These are phyloP conservation scores for Phymatocera aterrima DNA, from an alignment of 2,888 invertebrate genomes.

Conservation along the genomic window DNA sequence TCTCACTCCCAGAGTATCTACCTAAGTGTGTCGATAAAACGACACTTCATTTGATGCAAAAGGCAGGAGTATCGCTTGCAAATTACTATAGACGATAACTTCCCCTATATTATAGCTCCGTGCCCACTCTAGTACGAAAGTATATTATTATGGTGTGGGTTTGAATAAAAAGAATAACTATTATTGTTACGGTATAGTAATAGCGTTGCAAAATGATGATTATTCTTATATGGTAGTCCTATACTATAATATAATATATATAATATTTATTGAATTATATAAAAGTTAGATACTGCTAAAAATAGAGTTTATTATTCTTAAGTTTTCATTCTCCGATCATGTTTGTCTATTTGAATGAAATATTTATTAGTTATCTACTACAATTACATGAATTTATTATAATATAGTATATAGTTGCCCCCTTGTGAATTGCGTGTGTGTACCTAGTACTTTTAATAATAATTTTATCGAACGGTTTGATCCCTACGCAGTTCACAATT, in stretches of 20 bases:
- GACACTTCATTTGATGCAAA: no score
- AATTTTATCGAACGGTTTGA: not conserved
- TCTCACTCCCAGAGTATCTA: no score
- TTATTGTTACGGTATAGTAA: constrained; percentile 10
- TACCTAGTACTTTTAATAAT: not conserved
- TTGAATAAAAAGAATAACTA: not conserved
- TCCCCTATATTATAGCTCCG: not conserved
- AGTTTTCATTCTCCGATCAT: constrained; percentile 31
- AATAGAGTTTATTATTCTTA: constrained; percentile 42
- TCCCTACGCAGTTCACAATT: constrained; percentile 20
- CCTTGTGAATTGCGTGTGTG: not conserved
- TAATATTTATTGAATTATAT: not conserved
- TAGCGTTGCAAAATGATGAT: constrained; percentile 37
- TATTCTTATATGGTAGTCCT: constrained; percentile 47
- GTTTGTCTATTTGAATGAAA: constrained; percentile 30
- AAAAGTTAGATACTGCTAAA: constrained; percentile 14
- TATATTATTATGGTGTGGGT: constrained; percentile 19
- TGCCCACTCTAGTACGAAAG: constrained; percentile 8
- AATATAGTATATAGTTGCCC: not conserved
- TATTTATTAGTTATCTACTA: constrained; percentile 34
- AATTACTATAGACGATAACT: not conserved
- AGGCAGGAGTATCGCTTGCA: not conserved
- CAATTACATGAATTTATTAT: constrained; percentile 10
- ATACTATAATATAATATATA: constrained; percentile 8
- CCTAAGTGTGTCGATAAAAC: no score